Base-by-base conservation (phyloP, 1,140 invertebrate genomes). In the Melanaphis sacchari region DNA sequence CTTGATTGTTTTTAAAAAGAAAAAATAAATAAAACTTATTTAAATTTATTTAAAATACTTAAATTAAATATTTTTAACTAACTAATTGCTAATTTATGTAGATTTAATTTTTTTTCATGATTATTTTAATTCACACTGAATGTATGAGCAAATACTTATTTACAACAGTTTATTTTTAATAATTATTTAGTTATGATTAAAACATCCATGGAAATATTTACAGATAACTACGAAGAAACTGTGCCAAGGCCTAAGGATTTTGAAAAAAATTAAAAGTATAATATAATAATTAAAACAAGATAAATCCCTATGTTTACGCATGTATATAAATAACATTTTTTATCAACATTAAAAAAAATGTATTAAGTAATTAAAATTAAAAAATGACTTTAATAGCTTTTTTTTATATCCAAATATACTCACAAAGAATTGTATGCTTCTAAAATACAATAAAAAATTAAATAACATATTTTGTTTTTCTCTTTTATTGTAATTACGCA, bases 351-450 rank as follows among this genome's bases (percentile, higher is more conserved):
- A 40, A 84, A 84, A 84, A 84, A 41, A 24, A 84, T 84, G 41
- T 84, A 84, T 26, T 84, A 40, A 40, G 82, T 84, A 84, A 84
- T 84, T 84, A 84, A 84, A 84, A 41, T 76, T 31, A 66, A 76
- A 66, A 66, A 76, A 76, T 5, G 15, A 76, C 59, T 15, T 76
- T 76, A 31, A 76, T 76, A 18, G 31, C 31, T 76, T 76, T 76
- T 76, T 66, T 66, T 66, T 76, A 76, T 36, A n/a, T 76, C 15
- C 15, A 76, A 76, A 76, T 76, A n/a, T n/a, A 76, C 59, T 18
- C n/a, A n/a, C 59, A 76, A n/a, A 18, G 11, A n/a, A 76, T n/a
- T 76, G 59, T 66, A n/a, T 66, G 18, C 59, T 21, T 76, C 31
- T 18, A 76, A 76, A 76, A 36, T 15, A 36, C 59, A n/a, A 36